phyloP scores from a whole-genome alignment of 2,888 invertebrate genomes.

The Piscicola geometra region DNA sequence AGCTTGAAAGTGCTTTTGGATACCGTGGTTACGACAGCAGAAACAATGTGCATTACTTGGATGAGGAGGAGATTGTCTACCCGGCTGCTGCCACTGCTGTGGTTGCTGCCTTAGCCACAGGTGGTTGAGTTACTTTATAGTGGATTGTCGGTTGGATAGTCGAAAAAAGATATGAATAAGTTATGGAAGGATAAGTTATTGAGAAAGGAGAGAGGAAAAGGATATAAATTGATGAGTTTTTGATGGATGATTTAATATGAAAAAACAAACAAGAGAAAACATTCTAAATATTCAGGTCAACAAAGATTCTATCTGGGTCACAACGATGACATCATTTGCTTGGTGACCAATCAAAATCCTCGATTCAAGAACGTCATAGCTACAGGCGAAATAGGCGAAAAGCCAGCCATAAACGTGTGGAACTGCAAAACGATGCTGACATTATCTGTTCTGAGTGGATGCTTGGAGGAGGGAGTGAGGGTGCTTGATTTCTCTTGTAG shows the following conservation, averaged over 20 bases:
- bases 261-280: background rate
- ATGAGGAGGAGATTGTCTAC: conserved; percentile 54
- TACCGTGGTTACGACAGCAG: conserved; percentile 56
- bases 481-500: conserved; percentile 55
- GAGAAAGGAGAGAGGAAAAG: no score
- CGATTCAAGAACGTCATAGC: conserved; percentile 54
- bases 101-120: no score
- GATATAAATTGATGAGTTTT: background rate
- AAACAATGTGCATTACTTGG: conserved; percentile 54
- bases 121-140: no score
- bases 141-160: no score
- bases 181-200: no score
- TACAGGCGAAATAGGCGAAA: conserved; percentile 55
- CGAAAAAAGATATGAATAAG: no score
- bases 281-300: conserved; percentile 46
- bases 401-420: conserved; percentile 54
- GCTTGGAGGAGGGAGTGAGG: conserved; percentile 50
- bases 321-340: conserved; percentile 56
- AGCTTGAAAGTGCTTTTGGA: conserved; percentile 54
- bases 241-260: background rate
- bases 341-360: conserved; percentile 54
- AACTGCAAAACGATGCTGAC: conserved; percentile 52
- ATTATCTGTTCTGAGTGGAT: conserved; percentile 49
- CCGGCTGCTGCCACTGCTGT: conserved; percentile 57
- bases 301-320: conserved; percentile 56